Conservation (phyloP, 53 echinoderm and acorn worm genomes). For the Apostichopus leukothele region DNA sequence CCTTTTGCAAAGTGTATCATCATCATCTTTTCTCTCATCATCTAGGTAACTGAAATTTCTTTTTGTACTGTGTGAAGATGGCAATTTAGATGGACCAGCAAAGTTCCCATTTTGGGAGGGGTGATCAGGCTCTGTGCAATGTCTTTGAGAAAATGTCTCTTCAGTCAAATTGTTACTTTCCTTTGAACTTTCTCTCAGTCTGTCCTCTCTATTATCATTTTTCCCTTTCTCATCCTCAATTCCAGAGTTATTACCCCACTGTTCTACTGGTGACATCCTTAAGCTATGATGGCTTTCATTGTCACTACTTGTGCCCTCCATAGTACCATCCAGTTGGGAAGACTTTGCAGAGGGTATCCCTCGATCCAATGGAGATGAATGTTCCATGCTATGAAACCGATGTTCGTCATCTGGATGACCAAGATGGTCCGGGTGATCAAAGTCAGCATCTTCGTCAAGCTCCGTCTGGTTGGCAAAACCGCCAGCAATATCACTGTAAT, state of each 20-base stretch:
- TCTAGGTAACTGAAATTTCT: not conserved
- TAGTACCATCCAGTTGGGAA: constrained; percentile 11
- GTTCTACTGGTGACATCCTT: constrained; percentile 7
- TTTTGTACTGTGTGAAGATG: not conserved
- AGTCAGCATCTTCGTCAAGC: constrained; percentile 53
- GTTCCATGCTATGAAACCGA: constrained; percentile 1
- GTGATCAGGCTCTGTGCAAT: not conserved
- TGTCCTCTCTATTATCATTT: not conserved
- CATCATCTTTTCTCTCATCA: not conserved
- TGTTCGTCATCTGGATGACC: constrained; percentile 17
- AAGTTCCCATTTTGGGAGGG: not conserved
- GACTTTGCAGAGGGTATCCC: constrained; percentile 1
- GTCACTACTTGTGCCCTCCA: constrained; percentile 46
- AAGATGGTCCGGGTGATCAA: constrained; percentile 53
- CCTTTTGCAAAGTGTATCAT: not conserved
- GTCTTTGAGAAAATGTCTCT: not conserved
- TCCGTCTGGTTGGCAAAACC: constrained; percentile 50
- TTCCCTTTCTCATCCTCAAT: not conserved
- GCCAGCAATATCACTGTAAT: constrained; percentile 84
- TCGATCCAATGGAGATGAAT: not conserved
- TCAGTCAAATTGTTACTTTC: not conserved
- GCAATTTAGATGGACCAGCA: constrained; percentile 29
- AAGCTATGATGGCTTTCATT: constrained; percentile 35
- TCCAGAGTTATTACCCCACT: constrained; percentile 1
- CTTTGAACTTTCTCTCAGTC: not conserved